These are phyloP conservation scores for Rhincodon typus DNA, from an alignment of 2,797 vertebrate genomes.

Conservation along the genomic window DNA sequence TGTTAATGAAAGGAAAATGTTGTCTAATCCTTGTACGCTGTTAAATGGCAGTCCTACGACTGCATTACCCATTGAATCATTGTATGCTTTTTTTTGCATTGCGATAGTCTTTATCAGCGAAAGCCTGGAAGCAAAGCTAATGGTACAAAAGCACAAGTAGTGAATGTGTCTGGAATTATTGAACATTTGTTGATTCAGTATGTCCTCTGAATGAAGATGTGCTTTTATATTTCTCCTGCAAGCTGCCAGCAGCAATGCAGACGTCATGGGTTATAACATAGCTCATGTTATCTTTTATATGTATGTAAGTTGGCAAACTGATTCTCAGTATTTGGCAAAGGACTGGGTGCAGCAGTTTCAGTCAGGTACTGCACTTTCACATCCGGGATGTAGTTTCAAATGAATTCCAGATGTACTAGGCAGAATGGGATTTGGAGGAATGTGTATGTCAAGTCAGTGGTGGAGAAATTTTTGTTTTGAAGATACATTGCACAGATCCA, in stretches of 20 bases:
- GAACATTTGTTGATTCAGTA: background rate
- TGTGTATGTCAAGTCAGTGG: background rate
- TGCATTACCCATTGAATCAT: background rate
- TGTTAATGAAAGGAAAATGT: background rate
- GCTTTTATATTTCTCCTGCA: constrained; percentile 5
- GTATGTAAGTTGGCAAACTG: no score
- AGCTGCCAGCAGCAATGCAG: background rate
- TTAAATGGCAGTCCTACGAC: background rate
- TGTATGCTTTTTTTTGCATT: background rate
- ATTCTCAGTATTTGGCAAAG: background rate
- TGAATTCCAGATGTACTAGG: background rate
- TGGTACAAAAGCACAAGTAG: background rate
- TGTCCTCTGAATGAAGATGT: background rate
- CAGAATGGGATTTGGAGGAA: background rate
- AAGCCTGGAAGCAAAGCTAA: no score
- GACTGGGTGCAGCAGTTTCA: no score
- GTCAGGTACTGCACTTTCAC: background rate
- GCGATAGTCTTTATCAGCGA: background rate
- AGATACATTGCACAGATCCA: background rate
- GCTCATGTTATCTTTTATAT: background rate
- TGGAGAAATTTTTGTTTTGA: background rate
- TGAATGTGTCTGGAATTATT: background rate
- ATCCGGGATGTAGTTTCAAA: background rate
- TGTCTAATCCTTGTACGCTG: background rate
- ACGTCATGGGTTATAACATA: background rate